A percentile compares a stretch with the other conserved stretches of the same genome.
Conservation (phyloP, 2,113 vertebrate genomes). For the Oceanodroma tethys region DNA sequence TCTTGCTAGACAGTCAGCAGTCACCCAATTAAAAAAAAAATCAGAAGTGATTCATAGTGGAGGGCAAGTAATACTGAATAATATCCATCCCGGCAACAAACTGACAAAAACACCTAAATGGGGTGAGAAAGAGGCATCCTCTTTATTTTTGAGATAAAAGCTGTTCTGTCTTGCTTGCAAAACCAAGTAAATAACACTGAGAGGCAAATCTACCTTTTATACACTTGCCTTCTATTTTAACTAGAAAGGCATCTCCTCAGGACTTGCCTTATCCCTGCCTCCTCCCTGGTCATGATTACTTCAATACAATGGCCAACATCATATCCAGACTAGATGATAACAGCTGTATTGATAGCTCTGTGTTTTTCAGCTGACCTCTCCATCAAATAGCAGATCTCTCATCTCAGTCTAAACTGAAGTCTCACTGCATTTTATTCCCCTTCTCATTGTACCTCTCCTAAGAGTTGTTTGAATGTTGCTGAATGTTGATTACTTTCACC, state of each 20-base stretch:
- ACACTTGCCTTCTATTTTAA: neutral
- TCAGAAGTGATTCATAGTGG: neutral
- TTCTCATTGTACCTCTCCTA: neutral
- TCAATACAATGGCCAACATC: neutral
- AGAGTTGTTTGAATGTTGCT: neutral
- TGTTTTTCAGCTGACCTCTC: neutral
- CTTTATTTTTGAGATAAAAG: neutral
- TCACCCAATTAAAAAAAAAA: neutral
- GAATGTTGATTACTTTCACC: neutral
- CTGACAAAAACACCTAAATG: neutral
- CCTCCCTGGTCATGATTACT: neutral
- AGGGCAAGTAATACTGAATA: neutral
- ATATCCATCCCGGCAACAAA: neutral
- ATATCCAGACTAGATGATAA: neutral
- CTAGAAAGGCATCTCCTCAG: neutral
- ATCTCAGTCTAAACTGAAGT: neutral
- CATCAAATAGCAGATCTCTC: neutral
- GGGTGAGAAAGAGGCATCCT: neutral
- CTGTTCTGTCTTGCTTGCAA: neutral
- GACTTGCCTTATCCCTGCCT: neutral
- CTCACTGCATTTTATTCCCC: neutral
- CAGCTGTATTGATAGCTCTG: neutral
- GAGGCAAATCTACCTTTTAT: neutral
- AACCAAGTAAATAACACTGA: neutral
- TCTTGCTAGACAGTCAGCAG: neutral